Conservation (phyloP, 2,888 invertebrate species). For the Sipha maydis region DNA sequence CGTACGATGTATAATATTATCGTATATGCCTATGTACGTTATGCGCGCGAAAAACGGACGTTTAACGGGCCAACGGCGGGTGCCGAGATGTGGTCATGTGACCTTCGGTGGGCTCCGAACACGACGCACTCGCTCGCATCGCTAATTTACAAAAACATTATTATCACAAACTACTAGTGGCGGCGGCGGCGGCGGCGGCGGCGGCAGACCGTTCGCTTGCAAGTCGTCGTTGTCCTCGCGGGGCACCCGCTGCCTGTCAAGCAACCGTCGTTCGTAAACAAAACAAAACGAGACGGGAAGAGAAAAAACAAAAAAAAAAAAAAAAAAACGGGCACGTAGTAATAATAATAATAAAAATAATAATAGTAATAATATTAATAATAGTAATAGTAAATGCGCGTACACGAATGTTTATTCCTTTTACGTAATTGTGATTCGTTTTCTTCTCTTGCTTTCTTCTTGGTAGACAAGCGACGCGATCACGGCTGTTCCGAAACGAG, state of each 20-base stretch:
- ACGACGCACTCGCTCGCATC: conserved; percentile 41
- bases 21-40: neutral
- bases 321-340: conserved; percentile 10
- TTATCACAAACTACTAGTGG: conserved; percentile 50
- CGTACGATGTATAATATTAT: neutral
- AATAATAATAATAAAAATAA: conserved; percentile 4
- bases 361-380: neutral
- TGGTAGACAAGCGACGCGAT: conserved; percentile 70
- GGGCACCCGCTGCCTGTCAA: conserved; percentile 36
- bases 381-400: neutral
- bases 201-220: conserved; percentile 42
- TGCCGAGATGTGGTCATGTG: conserved; percentile 59
- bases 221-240: conserved; percentile 18
- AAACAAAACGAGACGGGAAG: conserved; percentile 73
- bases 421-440: conserved; percentile 66
- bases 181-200: conserved; percentile 15
- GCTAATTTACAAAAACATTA: conserved; percentile 56
- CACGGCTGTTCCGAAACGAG: neutral
- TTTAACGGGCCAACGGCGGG: conserved; percentile 66
- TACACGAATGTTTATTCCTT: neutral
- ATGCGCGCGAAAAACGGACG: conserved; percentile 58
- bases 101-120: conserved; percentile 53
- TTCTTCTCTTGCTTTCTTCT: conserved; percentile 70
- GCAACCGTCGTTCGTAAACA: conserved; percentile 75
- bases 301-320: conserved; percentile 32